Conservation (phyloP, 2,113 vertebrate genomes). For the Maccullochella peelii region DNA sequence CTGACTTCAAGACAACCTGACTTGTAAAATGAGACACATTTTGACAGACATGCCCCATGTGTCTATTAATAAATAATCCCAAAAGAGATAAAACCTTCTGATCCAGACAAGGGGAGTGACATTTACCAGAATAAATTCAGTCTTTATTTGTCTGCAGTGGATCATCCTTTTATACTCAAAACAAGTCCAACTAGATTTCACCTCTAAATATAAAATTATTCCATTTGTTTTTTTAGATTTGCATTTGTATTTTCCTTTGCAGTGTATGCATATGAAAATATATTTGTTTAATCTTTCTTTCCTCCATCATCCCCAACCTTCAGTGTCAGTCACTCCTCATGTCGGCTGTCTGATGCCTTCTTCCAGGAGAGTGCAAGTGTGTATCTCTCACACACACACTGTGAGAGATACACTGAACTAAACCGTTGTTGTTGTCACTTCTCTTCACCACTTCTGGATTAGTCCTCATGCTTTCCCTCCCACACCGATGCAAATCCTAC, state of each 20-base stretch:
- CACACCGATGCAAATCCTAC: constrained; percentile 30
- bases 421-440: constrained; percentile 7
- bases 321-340: neutral
- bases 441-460: constrained; percentile 35
- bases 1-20: neutral
- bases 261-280: neutral
- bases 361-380: neutral
- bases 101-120: neutral
- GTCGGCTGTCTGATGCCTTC: neutral
- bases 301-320: neutral
- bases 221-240: neutral
- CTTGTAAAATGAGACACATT: neutral
- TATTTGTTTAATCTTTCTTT: constrained; percentile 6
- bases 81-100: neutral
- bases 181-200: neutral
- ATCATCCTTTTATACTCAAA: neutral
- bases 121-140: neutral
- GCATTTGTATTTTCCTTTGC: neutral
- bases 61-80: neutral
- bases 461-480: constrained; percentile 43
- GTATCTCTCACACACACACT: neutral
- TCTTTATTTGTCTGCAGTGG: neutral
- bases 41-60: neutral
- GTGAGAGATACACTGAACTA: neutral
- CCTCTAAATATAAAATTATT: neutral